These are phyloP conservation scores for Pocillopora verrucosa DNA, from an alignment of 64 coral and sea anemone genomes.

Conservation along the genomic window DNA sequence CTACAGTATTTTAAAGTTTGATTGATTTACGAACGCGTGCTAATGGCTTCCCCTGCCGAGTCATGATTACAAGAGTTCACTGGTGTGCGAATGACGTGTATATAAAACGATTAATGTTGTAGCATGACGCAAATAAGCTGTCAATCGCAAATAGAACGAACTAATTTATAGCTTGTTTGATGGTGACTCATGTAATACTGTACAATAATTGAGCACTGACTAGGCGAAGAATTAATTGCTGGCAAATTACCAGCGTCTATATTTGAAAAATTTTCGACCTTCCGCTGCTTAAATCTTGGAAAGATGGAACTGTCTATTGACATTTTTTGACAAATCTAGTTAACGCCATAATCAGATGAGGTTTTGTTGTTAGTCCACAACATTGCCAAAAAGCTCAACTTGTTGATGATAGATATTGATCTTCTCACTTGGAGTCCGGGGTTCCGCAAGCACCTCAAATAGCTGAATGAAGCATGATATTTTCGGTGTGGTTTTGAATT, in stretches of 20 bases:
- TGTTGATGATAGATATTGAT: slow-evolving; percentile 16
- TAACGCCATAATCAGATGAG: background rate
- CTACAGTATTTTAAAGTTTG: background rate
- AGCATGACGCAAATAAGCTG: background rate
- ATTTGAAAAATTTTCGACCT: background rate
- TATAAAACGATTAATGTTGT: background rate
- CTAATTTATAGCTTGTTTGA: no score
- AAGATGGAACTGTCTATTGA: no score
- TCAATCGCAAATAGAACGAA: background rate
- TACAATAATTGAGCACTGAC: background rate
- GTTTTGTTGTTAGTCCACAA: background rate
- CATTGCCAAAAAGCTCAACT: slow-evolving; percentile 19
- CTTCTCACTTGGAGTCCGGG: background rate
- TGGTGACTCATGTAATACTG: no score
- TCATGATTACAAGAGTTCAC: background rate
- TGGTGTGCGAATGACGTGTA: background rate
- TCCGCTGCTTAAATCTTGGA: no score
- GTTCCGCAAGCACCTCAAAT: background rate
- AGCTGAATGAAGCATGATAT: background rate
- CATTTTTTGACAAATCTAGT: no score
- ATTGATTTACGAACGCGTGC: background rate
- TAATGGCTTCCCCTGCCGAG: background rate
- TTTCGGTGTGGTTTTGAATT: background rate
- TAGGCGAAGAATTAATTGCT: background rate
- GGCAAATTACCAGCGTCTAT: background rate